A percentile compares a stretch with the other conserved stretches of the same genome.
These are phyloP conservation scores for Hirundo rustica DNA, from an alignment of 2,797 vertebrate species.

Conservation along the genomic window DNA sequence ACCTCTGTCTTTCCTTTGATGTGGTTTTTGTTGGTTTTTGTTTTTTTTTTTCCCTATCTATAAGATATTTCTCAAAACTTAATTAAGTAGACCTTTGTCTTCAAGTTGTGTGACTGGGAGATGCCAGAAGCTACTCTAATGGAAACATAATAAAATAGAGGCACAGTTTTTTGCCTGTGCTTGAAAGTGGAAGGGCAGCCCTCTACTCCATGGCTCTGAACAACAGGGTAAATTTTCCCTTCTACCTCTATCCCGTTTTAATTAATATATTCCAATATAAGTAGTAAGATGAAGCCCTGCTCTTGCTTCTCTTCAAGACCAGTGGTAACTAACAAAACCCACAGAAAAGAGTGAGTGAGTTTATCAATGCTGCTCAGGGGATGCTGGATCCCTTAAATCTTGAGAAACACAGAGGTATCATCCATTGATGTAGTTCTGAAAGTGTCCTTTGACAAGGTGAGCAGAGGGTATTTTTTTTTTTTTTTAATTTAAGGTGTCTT, in stretches of 20 bases:
- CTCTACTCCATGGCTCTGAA: neutral
- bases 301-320: neutral
- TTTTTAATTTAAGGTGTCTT: neutral
- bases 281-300: neutral
- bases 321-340: neutral
- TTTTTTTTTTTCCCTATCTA: neutral
- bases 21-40: neutral
- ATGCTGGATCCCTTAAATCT: neutral
- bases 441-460: neutral
- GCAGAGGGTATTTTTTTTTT: neutral
- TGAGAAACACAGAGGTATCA: neutral
- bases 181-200: neutral
- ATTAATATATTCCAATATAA: neutral
- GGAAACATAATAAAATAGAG: neutral
- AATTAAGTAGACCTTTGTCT: neutral
- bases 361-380: neutral
- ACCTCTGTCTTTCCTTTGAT: neutral
- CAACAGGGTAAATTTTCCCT: neutral
- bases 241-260: neutral
- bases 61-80: neutral
- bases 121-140: neutral
- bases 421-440: neutral
- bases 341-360: neutral
- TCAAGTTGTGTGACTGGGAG: neutral
- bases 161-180: neutral